Conservation (phyloP, 2,113 vertebrate genomes). For the Capreolus pygargus region DNA sequence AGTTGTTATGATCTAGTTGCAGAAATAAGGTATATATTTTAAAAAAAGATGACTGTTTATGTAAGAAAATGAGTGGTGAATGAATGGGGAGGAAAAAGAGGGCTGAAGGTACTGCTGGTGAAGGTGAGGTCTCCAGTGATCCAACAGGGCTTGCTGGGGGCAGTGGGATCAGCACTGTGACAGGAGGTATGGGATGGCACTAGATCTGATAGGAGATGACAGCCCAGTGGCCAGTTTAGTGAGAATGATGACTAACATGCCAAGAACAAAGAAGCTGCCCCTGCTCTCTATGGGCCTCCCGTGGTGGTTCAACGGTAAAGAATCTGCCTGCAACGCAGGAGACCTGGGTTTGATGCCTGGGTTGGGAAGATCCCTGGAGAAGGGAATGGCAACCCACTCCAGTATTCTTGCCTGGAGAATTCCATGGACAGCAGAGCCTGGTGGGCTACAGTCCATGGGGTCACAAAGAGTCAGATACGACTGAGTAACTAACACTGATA, state of each 20-base stretch:
- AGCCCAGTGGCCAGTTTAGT: neutral
- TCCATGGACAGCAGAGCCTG: too few relatives aligned
- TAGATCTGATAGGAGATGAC: neutral
- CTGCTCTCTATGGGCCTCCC: neutral
- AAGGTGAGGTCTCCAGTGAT: neutral
- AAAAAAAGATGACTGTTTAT: neutral
- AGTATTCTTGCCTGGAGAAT: too few relatives aligned
- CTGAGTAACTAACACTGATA: too few relatives aligned
- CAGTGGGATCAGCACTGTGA: rapidly evolving
- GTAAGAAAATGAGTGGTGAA: neutral
- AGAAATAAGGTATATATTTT: neutral
- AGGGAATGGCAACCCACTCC: too few relatives aligned
- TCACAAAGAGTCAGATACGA: too few relatives aligned
- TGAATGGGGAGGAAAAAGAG: neutral
- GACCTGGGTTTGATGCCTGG: too few relatives aligned
- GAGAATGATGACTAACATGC: neutral
- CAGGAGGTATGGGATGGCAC: neutral
- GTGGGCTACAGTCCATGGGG: too few relatives aligned
- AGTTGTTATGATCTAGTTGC: neutral
- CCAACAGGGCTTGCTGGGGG: neutral
- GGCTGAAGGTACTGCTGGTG: neutral
- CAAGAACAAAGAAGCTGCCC: neutral
- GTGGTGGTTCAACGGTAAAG: neutral
- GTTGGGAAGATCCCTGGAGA: too few relatives aligned
- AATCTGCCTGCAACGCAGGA: neutral